A percentile compares a stretch with the other conserved stretches of the same genome.
Conservation (phyloP, 2,888 invertebrate genomes). For the Mamestra brassicae region DNA sequence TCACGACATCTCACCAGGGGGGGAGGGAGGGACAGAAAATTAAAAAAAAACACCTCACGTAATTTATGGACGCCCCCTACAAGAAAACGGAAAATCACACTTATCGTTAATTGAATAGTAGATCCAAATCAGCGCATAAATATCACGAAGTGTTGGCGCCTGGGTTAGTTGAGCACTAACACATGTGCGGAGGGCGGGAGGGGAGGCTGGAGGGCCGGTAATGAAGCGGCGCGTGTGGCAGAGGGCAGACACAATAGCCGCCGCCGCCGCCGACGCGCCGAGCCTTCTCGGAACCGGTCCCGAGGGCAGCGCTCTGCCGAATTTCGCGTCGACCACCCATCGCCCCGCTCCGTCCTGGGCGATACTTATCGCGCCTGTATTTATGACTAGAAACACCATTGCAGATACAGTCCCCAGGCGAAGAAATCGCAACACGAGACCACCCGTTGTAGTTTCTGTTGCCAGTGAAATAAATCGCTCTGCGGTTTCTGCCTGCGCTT, state of each 20-base stretch:
- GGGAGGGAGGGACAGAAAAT: no score
- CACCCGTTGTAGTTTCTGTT: constrained; percentile 79
- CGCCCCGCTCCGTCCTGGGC: constrained; percentile 74
- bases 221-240: constrained; percentile 86
- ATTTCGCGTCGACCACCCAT: constrained; percentile 90
- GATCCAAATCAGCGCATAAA: constrained; percentile 62
- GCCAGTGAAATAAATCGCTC: constrained; percentile 71
- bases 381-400: constrained; percentile 87
- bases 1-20: no score
- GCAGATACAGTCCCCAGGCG: constrained; percentile 75
- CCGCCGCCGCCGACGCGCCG: constrained; percentile 80
- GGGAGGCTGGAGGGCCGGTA: constrained; percentile 75
- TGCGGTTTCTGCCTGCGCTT: constrained; percentile 59
- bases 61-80: no score
- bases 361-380: constrained; percentile 89
- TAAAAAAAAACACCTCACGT: no score
- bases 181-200: constrained; percentile 59
- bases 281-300: constrained; percentile 89
- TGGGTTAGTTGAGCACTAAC: constrained; percentile 69
- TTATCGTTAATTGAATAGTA: constrained; percentile 51
- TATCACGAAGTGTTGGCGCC: constrained; percentile 74
- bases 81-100: constrained; percentile 14
- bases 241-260: constrained; percentile 88
- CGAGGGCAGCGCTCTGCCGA: constrained; percentile 86
- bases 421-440: constrained; percentile 78